Evolutionary conservation across 2,113 vertebrate species (phyloP).

Genomic region (Nanger granti): DNA sequence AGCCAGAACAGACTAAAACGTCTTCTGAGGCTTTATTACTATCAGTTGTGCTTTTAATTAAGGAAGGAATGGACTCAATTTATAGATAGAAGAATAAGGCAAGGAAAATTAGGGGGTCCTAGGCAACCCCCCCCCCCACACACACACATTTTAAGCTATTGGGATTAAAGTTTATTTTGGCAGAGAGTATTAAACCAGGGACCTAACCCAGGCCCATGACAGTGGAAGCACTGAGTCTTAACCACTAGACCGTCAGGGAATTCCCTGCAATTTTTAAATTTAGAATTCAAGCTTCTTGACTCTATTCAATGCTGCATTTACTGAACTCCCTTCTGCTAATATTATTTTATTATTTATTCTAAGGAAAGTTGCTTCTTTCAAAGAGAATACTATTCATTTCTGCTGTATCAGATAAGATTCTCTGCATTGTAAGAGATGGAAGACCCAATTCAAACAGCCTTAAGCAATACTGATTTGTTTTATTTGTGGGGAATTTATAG

Average conservation of each 20-base stretch:
- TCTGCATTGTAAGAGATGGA: background rate
- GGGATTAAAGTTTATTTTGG: background rate
- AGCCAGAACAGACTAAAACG: background rate
- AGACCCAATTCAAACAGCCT: background rate
- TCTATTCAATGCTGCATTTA: background rate
- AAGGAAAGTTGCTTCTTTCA: background rate
- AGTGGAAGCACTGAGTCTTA: background rate
- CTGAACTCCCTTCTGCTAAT: background rate
- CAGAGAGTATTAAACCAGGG: background rate
- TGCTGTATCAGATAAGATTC: background rate
- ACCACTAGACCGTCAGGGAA: background rate
- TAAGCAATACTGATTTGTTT: background rate
- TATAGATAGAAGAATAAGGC: background rate
- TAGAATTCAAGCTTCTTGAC: background rate
- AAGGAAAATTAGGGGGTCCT: background rate
- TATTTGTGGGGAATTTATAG: background rate
- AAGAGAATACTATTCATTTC: background rate
- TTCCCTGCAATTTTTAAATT: background rate
- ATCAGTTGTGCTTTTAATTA: background rate
- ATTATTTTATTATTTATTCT: background rate
- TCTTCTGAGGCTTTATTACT: background rate
- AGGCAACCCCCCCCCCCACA: rapidly evolving
- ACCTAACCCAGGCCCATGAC: background rate
- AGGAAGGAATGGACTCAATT: background rate
- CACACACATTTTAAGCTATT: background rate